Conservation (phyloP, 2,797 vertebrate genomes). For the Apogon talboti region DNA sequence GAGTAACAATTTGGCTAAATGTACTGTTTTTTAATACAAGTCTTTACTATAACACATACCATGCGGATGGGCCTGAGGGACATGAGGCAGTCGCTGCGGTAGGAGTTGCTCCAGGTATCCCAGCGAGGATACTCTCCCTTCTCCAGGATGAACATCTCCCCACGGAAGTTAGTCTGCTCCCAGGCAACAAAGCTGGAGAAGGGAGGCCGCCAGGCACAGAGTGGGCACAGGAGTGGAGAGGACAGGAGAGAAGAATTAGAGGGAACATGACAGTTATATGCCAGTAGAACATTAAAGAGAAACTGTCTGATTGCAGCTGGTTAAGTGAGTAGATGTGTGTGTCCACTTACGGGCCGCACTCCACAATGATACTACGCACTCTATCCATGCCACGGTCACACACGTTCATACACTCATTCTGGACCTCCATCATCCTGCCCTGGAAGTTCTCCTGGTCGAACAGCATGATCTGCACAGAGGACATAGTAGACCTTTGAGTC, state of each 20-base stretch:
- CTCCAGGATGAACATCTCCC: constrained; percentile 98
- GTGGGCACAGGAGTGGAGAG: constrained; percentile 4
- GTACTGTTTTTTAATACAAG: too few relatives aligned
- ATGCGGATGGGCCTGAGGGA: constrained; percentile 93
- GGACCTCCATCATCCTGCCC: constrained; percentile 91
- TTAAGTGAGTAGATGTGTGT: constrained; percentile 8
- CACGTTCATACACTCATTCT: constrained; percentile 91
- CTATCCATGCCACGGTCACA: constrained; percentile 90
- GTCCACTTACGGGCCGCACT: constrained; percentile 93
- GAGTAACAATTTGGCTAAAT: too few relatives aligned
- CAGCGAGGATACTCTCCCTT: constrained; percentile 97
- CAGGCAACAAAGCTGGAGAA: constrained; percentile 92
- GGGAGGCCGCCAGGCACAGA: constrained; percentile 36
- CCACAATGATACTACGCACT: constrained; percentile 93
- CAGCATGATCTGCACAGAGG: constrained; percentile 85
- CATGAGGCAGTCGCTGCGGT: constrained; percentile 94
- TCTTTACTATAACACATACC: constrained; percentile 76
- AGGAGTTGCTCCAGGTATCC: constrained; percentile 98
- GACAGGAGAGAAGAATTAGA: constrained; percentile 42
- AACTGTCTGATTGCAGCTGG: neutral
- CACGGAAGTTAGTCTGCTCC: constrained; percentile 94
- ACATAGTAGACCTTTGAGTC: neutral
- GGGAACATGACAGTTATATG: neutral
- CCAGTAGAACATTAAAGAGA: neutral
- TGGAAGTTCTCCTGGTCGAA: constrained; percentile 98